These are phyloP conservation scores for Drosophila serrata DNA, from an alignment of 1,140 invertebrate genomes.

Conservation along the genomic window DNA sequence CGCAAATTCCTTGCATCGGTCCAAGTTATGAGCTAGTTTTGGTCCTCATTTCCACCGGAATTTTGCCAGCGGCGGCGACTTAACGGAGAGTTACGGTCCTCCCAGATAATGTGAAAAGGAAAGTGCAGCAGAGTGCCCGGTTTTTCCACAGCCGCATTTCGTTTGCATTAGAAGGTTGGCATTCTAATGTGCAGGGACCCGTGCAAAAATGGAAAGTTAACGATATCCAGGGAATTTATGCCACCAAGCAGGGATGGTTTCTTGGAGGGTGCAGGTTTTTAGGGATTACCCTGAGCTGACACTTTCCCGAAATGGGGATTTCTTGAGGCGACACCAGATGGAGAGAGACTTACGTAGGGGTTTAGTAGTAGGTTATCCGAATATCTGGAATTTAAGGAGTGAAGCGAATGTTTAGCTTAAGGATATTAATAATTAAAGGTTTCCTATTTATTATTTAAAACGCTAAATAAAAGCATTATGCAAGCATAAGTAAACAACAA, in stretches of 20 bases:
- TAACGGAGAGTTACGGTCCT: conserved; percentile 68
- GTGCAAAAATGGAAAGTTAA: conserved; percentile 28
- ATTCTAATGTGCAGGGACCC: conserved; percentile 26
- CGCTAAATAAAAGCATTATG: too few species aligned
- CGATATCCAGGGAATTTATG: conserved; percentile 30
- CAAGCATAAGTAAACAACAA: too few species aligned
- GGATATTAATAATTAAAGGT: neutral
- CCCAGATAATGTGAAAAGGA: conserved; percentile 76
- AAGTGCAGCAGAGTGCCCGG: conserved; percentile 56
- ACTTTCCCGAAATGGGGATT: neutral
- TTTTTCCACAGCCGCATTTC: conserved; percentile 46
- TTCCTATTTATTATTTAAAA: neutral
- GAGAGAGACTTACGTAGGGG: neutral
- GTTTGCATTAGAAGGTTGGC: conserved; percentile 69
- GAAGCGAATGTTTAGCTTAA: too few species aligned
- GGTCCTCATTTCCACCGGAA: conserved; percentile 37
- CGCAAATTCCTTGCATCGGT: conserved; percentile 50
- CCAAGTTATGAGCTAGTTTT: conserved; percentile 48
- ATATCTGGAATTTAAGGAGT: too few species aligned
- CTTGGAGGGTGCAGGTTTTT: neutral
- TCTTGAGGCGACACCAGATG: neutral
- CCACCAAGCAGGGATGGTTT: conserved; percentile 4
- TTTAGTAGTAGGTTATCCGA: neutral
- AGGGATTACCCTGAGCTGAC: neutral
- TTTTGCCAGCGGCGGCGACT: conserved; percentile 51